phyloP scores from a whole-genome alignment of 1,140 invertebrate species.

The Drosophila kepulauana region DNA sequence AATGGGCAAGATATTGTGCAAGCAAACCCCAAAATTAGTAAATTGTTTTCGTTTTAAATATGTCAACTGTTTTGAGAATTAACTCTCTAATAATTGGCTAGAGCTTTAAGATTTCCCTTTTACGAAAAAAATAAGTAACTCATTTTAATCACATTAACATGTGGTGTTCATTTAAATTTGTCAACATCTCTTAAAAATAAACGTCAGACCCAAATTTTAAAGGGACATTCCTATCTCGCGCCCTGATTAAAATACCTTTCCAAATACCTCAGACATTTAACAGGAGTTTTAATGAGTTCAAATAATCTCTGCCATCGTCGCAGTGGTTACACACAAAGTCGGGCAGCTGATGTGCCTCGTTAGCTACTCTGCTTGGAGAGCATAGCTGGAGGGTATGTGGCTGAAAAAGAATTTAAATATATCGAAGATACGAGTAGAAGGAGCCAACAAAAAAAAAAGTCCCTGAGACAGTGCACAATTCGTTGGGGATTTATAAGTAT shows the following conservation, averaged over 20 bases:
- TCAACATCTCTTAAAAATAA: no score
- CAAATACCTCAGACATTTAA: not conserved
- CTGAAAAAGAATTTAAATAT: conserved; percentile 69
- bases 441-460: conserved; percentile 37
- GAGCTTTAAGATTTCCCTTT: no score
- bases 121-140: no score
- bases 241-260: not conserved
- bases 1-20: no score
- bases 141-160: no score
- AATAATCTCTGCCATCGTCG: not conserved
- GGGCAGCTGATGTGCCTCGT: conserved; percentile 3
- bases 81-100: no score
- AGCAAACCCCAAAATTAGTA: no score
- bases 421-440: conserved; percentile 27
- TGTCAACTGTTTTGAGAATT: no score
- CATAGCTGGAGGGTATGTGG: not conserved
- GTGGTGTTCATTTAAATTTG: no score
- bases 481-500: conserved; percentile 63
- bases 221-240: not conserved
- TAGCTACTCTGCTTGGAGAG: not conserved
- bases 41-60: no score
- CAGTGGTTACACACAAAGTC: conserved; percentile 1
- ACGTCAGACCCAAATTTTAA: not conserved
- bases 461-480: conserved; percentile 54
- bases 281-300: not conserved